phyloP scores from a whole-genome alignment of 2,888 invertebrate species.

The Petrolisthes manimaculis region DNA sequence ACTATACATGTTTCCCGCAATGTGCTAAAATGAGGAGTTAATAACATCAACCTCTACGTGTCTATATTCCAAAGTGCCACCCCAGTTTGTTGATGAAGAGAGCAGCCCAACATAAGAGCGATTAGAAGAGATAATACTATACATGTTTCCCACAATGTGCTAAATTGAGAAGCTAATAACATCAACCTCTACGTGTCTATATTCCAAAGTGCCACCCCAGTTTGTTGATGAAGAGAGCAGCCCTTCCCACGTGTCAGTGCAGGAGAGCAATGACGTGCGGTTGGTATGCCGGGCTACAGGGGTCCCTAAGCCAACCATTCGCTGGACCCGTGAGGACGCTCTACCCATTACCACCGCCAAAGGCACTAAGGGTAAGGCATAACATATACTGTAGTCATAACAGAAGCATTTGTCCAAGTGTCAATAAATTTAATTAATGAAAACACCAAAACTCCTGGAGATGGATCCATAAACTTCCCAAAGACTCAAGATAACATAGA shows the following conservation, averaged over 20 bases:
- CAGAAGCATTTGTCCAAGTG: too few relatives aligned
- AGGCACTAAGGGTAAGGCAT: constrained; percentile 70
- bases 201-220: constrained; percentile 86
- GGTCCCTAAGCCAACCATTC: constrained; percentile 86
- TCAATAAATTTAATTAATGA: too few relatives aligned
- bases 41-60: not conserved
- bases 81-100: constrained; percentile 89
- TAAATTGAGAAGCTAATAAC: not conserved
- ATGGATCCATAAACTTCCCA: too few relatives aligned
- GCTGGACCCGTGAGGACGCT: constrained; percentile 93
- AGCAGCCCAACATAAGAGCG: constrained; percentile 77
- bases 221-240: constrained; percentile 92
- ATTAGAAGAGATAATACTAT: too few relatives aligned
- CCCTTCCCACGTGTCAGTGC: constrained; percentile 89
- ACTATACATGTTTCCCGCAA: too few relatives aligned
- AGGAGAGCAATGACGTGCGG: constrained; percentile 94
- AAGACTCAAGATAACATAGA: too few relatives aligned
- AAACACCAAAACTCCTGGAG: too few relatives aligned
- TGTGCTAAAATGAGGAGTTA: too few relatives aligned
- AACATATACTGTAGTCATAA: too few relatives aligned
- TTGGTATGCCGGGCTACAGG: constrained; percentile 79
- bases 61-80: constrained; percentile 80
- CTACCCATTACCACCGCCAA: constrained; percentile 86
- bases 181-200: not conserved
- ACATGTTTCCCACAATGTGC: too few relatives aligned